Base-by-base conservation (phyloP, 2,888 invertebrate species). In the Eupithecia pulchellata region DNA sequence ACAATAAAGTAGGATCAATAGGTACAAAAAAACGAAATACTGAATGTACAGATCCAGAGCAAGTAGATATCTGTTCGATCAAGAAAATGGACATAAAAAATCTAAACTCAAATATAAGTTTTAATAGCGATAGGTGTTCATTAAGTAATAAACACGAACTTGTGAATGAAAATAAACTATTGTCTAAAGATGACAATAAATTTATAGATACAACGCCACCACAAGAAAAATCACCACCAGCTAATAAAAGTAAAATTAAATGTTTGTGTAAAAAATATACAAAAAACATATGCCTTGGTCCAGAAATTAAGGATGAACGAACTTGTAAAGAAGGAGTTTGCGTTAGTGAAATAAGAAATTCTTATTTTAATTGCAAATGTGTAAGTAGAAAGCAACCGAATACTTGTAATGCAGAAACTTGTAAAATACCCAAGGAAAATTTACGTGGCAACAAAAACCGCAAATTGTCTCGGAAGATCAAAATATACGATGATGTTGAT, bases 241-340 rank as follows among this genome's bases (percentile, higher is more conserved):
- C 4, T 27, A 55, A 25, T 55, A 55, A 55, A 55, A 25, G 20
- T 55, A 55, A 55, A 55, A 13, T 1, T 25, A 52, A 25, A 52
- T 25, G 25, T 13, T 6, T 2, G 14, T 42, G 8, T 42, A 2
- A n/a, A 42, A 42, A 42, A n/a, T 8, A n/a, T 42, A 42, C 8
- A 4, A 42, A n/a, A 42, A 55, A 55, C 55, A 55, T 25, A 27
- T 55, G 27, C 55, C 4, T 25, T 0, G 14, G 55, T 55, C 55
- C 55, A 25, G 27, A 20, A 55, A 55, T 55, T 13, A 55, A 55
- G 25, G 55, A 55, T 55, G 55, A 55, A 20, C 55, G 55, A 11
- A 52, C 25, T 52, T 52, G 52, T 52, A 55, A 55, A 27, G 27
- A 20, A 25, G 55, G 55, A 9, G 13, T 55, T 55, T 27, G 55